A percentile compares a stretch with the other conserved stretches of the same genome.
These are phyloP conservation scores for Salpingus planirostris DNA, from an alignment of 2,888 invertebrate genomes.

Conservation along the genomic window DNA sequence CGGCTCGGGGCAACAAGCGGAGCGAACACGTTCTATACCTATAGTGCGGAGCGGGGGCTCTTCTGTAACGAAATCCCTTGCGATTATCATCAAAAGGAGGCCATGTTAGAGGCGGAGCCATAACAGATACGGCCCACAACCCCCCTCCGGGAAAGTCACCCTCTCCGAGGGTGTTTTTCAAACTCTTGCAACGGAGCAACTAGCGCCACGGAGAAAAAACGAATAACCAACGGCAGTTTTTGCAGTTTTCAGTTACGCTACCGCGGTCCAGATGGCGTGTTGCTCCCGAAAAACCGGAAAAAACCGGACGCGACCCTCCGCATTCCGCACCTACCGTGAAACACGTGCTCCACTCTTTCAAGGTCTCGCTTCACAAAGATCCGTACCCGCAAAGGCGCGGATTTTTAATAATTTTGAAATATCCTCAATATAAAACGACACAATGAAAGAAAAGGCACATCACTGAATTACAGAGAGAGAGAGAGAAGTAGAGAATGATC, in stretches of 20 bases:
- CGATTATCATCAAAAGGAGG: slow-evolving; percentile 40
- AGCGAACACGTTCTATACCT: too few relatives aligned
- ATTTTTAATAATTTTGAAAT: too few relatives aligned
- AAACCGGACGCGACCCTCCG: too few relatives aligned
- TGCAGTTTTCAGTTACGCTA: slow-evolving; percentile 32
- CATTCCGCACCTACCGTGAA: too few relatives aligned
- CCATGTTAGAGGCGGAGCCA: slow-evolving; percentile 42
- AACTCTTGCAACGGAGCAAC: slow-evolving; percentile 29
- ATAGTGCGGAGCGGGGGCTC: too few relatives aligned
- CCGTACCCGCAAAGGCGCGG: too few relatives aligned
- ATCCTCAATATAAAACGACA: too few relatives aligned
- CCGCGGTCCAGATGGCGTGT: slow-evolving; percentile 23
- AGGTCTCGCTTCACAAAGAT: background rate
- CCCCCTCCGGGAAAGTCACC: slow-evolving; percentile 22
- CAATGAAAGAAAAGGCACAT: too few relatives aligned
- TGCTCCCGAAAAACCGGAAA: slow-evolving; percentile 12
- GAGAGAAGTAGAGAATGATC: too few relatives aligned
- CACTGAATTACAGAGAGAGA: too few relatives aligned
- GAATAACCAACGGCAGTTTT: slow-evolving; percentile 26
- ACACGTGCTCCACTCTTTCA: background rate
- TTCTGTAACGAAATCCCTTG: slow-evolving; percentile 34
- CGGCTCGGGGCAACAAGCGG: too few relatives aligned
- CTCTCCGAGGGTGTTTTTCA: slow-evolving; percentile 15
- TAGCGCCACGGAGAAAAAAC: slow-evolving; percentile 38
- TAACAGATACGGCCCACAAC: too few relatives aligned